phyloP scores from a whole-genome alignment of 2,888 invertebrate genomes.

The Pasiphila rectangulata region DNA sequence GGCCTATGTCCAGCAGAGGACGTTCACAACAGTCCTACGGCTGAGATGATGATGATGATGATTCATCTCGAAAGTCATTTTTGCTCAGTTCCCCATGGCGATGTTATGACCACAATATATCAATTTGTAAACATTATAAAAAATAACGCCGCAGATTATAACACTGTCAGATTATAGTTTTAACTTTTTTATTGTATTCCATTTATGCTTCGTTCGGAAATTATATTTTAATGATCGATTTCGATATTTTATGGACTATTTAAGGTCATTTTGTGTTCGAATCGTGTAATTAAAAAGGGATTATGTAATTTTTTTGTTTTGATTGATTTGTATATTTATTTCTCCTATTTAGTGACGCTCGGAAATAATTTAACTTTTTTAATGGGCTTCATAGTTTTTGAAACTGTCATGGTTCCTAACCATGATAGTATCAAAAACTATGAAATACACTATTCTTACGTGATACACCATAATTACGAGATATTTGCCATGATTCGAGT shows the following conservation, averaged over 20 bases:
- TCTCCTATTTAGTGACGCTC: too few species aligned
- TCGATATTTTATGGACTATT: slow-evolving; percentile 24
- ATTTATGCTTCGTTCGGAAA: slow-evolving; percentile 24
- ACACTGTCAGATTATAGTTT: slow-evolving; percentile 22
- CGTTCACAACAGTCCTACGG: too few species aligned
- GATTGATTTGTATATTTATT: slow-evolving; percentile 21
- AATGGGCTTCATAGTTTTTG: neutral
- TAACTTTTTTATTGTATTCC: slow-evolving; percentile 20
- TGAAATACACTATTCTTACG: too few species aligned
- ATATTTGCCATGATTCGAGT: too few species aligned
- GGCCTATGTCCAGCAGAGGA: too few species aligned
- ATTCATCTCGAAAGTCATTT: too few species aligned
- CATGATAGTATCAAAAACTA: too few species aligned
- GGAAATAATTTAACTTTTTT: slow-evolving; percentile 3
- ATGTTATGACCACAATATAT: slow-evolving; percentile 43
- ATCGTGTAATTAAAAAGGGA: slow-evolving; percentile 19
- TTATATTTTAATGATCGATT: slow-evolving; percentile 24
- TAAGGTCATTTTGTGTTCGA: slow-evolving; percentile 17
- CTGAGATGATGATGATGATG: too few species aligned
- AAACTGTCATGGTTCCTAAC: too few species aligned
- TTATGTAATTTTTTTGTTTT: slow-evolving; percentile 19
- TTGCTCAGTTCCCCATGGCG: slow-evolving; percentile 10
- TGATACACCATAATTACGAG: too few species aligned
- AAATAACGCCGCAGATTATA: slow-evolving; percentile 37
- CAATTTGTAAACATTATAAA: slow-evolving; percentile 40